Conservation (phyloP, 2,113 vertebrate species). For the Corythaeola cristata region DNA sequence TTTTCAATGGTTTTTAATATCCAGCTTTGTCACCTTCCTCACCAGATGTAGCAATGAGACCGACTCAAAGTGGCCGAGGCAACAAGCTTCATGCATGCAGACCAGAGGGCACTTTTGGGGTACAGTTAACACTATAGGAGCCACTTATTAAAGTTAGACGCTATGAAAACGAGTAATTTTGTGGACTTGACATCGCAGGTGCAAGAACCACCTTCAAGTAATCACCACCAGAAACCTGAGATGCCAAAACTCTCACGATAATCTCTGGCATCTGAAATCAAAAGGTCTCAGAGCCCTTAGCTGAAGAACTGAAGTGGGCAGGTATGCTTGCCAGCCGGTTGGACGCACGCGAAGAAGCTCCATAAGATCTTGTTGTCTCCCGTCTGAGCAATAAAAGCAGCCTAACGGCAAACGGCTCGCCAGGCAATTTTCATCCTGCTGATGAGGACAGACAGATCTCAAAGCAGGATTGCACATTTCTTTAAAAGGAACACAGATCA, state of each 20-base stretch:
- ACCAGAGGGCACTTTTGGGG: background rate
- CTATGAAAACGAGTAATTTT: background rate
- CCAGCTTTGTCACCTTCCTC: background rate
- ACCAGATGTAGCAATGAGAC: background rate
- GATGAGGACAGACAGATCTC: background rate
- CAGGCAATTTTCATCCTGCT: background rate
- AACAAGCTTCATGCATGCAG: background rate
- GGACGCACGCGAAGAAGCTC: background rate
- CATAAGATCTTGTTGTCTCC: background rate
- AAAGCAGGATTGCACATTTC: background rate
- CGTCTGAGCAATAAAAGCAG: background rate
- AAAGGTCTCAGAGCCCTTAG: background rate
- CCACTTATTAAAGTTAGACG: background rate
- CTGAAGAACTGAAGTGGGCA: background rate
- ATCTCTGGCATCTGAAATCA: background rate
- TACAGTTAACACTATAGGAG: background rate
- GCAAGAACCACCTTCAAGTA: background rate
- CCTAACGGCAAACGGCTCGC: background rate
- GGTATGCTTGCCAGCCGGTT: background rate
- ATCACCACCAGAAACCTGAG: background rate
- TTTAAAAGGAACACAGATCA: background rate
- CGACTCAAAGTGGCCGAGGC: background rate
- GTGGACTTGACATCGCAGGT: background rate
- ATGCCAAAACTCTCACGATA: background rate
- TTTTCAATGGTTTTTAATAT: background rate